Conservation (phyloP, 2,113 vertebrate species). For the Poicephalus meyeri region DNA sequence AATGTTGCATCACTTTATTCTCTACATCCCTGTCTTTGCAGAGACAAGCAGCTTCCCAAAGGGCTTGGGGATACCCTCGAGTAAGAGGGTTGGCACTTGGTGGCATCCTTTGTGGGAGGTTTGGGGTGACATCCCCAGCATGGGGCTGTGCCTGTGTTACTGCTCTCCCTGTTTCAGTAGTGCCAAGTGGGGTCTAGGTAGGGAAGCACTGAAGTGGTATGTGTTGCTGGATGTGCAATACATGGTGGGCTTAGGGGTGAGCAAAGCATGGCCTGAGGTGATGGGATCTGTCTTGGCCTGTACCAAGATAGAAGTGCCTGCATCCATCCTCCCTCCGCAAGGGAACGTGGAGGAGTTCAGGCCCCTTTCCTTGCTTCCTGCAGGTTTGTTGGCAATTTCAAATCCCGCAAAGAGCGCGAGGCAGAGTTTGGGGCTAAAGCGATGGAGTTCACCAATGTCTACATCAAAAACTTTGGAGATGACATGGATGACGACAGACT, state of each 20-base stretch:
- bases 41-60: background rate
- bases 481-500: conserved; percentile 85
- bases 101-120: background rate
- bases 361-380: background rate
- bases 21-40: background rate
- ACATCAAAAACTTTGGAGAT: conserved; percentile 93
- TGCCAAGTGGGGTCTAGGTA: background rate
- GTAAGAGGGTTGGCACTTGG: background rate
- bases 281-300: background rate
- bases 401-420: conserved; percentile 92
- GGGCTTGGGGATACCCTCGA: background rate
- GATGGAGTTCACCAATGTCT: conserved; percentile 93
- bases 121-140: background rate
- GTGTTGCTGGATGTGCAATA: background rate
- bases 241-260: background rate
- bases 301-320: background rate
- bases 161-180: background rate
- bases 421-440: conserved; percentile 85
- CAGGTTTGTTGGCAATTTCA: conserved; percentile 96
- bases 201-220: too few species aligned
- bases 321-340: background rate
- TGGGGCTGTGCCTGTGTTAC: background rate
- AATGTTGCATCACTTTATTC: background rate
- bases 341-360: background rate
- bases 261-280: background rate